Evolutionary conservation across 2,113 vertebrate genomes (phyloP), one percentile per base, ranked within the genome.

Genomic region (Elgaria multicarinata): DNA sequence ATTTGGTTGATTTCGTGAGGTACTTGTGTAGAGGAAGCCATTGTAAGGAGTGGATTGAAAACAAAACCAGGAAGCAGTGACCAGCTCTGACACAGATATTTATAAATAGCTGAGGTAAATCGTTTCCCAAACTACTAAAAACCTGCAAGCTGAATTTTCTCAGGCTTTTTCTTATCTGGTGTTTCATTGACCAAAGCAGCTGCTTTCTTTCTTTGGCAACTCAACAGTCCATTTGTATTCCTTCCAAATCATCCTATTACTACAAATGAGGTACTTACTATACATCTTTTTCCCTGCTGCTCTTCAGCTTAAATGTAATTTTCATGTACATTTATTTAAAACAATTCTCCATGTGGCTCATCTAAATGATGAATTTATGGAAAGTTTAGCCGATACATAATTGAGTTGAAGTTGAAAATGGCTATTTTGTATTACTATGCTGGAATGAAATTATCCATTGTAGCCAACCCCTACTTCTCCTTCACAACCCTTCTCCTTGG

Each of bases 241-340:
- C 90, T 92, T 93, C 90, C 91, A 94, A 94, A 92, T 62, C 89
- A 87, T 86, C 75, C 87, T 93, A 90, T 93, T 92, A 92, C 83
- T 93, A 95, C 85, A 95, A 94, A 87, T 92, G 83, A 96, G 94
- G 62, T 93, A 93, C 90, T 95, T 89, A 85, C 87, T 94, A 86
- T 94, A 86, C 81, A 91, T 94, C 92, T 96, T 93, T 85, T 22
- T 93, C 89, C 87, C 86, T 89, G 84, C 94, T 95, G 82, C 85
- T 95, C 97, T 95, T 96, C 89, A 94, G 94, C 84, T 94, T 95
- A 95, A 96, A 96, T 93, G 92, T 94, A 95, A 96, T 94, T 96
- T 97, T 94, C 72, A 92, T 85, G 94, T 92, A 95, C 93, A 95
- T 93, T 93, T 91, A 94, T 95, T 95, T 96, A 94, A 96, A 96